phyloP scores from a whole-genome alignment of 2,888 invertebrate species.

The Zeuzera pyrina region DNA sequence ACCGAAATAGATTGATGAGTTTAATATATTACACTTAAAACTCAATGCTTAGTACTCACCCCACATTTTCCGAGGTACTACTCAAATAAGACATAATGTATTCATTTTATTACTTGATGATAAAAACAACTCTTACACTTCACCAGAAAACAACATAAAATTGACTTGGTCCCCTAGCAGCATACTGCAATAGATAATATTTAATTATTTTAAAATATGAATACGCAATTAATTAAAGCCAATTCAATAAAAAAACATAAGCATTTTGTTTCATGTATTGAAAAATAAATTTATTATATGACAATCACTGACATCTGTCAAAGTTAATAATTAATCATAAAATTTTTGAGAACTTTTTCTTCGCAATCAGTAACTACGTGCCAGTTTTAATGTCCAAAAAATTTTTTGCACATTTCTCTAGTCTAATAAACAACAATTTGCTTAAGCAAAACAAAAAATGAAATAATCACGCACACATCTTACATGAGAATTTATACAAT shows the following conservation, averaged over 20 bases:
- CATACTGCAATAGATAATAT: slow-evolving; percentile 43
- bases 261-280: not conserved
- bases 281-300: slow-evolving; percentile 20
- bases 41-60: slow-evolving; percentile 34
- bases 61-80: slow-evolving; percentile 69
- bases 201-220: slow-evolving; percentile 9
- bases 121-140: slow-evolving; percentile 29
- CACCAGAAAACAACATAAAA: slow-evolving; percentile 33
- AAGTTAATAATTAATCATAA: slow-evolving; percentile 25
- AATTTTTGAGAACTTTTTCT: slow-evolving; percentile 4
- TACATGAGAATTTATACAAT: slow-evolving; percentile 37
- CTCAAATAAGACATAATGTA: slow-evolving; percentile 71
- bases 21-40: not conserved
- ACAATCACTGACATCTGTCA: slow-evolving; percentile 62
- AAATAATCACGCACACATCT: slow-evolving; percentile 27
- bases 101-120: slow-evolving; percentile 59
- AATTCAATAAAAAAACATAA: too few species aligned
- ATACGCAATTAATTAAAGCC: slow-evolving; percentile 13
- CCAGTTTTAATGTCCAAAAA: slow-evolving; percentile 4
- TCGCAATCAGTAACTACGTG: not conserved
- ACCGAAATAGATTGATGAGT: not conserved
- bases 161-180: slow-evolving; percentile 54
- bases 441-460: slow-evolving; percentile 14
- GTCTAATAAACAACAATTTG: too few species aligned
- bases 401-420: too few species aligned